Evolutionary conservation across 2,113 vertebrate genomes (phyloP).

Genomic region (Morone saxatilis): DNA sequence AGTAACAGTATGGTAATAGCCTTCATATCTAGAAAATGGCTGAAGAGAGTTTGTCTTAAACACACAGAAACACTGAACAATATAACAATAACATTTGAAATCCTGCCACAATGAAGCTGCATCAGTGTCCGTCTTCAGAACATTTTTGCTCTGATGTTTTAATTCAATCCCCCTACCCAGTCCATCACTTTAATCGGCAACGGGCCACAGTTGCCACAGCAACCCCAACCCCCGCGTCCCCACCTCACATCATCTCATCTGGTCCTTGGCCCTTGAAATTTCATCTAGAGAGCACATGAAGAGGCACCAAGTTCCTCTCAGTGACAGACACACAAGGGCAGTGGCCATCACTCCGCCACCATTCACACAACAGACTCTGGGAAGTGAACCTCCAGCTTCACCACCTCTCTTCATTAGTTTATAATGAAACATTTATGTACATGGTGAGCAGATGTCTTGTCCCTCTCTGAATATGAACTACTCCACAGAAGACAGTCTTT

Average conservation of each 20-base stretch:
- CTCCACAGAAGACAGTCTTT: not conserved
- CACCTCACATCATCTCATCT: not conserved
- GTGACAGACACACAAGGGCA: not conserved
- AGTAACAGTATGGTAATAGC: not conserved
- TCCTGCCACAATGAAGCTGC: not conserved
- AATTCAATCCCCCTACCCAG: not conserved
- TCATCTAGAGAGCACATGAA: not conserved
- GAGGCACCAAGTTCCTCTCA: not conserved
- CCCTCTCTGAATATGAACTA: not conserved
- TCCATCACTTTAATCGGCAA: not conserved
- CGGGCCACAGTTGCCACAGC: slow-evolving; percentile 37
- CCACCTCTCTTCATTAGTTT: no score
- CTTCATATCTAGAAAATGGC: not conserved
- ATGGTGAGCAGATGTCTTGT: not conserved
- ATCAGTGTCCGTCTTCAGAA: not conserved
- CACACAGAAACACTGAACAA: not conserved
- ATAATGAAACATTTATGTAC: not conserved
- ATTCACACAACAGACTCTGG: no score
- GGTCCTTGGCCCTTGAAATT: slow-evolving; percentile 31
- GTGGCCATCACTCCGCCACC: not conserved
- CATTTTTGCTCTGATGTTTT: not conserved
- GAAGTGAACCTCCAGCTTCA: no score
- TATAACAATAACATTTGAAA: not conserved
- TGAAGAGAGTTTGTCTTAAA: not conserved
- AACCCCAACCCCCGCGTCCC: not conserved